Evolutionary conservation across 2,113 vertebrate species (phyloP).

Genomic region (Zosterops japonicus): DNA sequence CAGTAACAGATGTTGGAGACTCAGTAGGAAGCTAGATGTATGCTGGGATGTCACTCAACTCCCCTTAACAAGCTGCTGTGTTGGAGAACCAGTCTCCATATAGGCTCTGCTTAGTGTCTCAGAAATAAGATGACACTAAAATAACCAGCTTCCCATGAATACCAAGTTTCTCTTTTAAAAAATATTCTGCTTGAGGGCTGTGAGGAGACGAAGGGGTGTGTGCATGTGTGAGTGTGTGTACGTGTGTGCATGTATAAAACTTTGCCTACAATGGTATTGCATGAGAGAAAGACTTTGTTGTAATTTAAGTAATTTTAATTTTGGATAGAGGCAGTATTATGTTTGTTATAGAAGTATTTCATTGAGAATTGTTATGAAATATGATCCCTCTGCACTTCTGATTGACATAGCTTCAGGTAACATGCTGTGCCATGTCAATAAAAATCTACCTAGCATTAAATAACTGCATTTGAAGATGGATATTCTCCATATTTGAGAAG

Average conservation of each 20-base stretch:
- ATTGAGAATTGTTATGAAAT: constrained; percentile 5
- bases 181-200: background rate
- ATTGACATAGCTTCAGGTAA: constrained; percentile 17
- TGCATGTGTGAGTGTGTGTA: too few species aligned
- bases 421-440: constrained; percentile 16
- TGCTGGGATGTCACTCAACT: constrained; percentile 70
- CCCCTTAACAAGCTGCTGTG: constrained; percentile 72
- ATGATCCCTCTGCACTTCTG: background rate
- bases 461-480: constrained; percentile 19
- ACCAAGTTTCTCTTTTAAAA: constrained; percentile 15
- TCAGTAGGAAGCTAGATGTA: constrained; percentile 70
- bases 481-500: constrained; percentile 24
- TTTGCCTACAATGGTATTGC: background rate
- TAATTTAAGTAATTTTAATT: constrained; percentile 10
- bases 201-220: background rate
- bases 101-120: constrained; percentile 66
- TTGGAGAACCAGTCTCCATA: constrained; percentile 64
- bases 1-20: constrained; percentile 73
- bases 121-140: constrained; percentile 67
- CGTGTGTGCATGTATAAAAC: background rate
- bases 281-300: background rate
- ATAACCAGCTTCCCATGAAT: constrained; percentile 66
- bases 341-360: background rate
- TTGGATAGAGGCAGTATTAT: background rate
- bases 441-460: constrained; percentile 49